Base-by-base conservation (phyloP, 2,797 vertebrate species). In the Acanthis flammea region DNA sequence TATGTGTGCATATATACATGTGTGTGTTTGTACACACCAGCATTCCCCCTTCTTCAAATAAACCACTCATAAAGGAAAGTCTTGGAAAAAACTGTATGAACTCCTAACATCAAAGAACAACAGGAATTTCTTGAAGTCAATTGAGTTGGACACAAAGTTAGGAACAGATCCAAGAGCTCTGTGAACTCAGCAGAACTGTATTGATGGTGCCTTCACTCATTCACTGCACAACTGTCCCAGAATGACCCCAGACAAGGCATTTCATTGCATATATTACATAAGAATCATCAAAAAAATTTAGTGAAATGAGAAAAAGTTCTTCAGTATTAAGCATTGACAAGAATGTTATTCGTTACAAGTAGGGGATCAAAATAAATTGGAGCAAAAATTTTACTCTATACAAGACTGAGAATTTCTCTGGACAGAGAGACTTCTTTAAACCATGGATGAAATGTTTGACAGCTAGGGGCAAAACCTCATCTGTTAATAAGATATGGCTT, bases 1-100 rank as follows among this genome's bases (percentile, higher is more conserved):
- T 16, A 5, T 30, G 25, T 54, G 16, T 37, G 12, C 16, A 41
- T 12, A n/a, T 10, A 14, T 18, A 3, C 0, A 4, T 39, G 2
- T 22, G 19, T 0, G 1, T 41, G 19, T 51, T 23, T 33, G 37
- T 55, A 33, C 10, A 25, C 17, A 24, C 5, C 25, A 73, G 47
- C 74, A 73, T 45, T 63, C 22, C 33, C 41, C 10, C 42, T 81
- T 75, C 42, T 61, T 37, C 55, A 65, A 55, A 80, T 27, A 62
- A 92, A 74, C 4, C 14, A 24, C 33, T 31, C 15, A 5, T 54
- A 65, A 63, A 88, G 50, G 7, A 42, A 65, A 21, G 25, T 33
- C 63, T 79, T 41, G 18, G 41, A 2, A 41, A 68, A 77, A 63
- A 54, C 30, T 14, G 4, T 45, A 23, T n/a, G 19, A 76, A 50